phyloP scores from a whole-genome alignment of 2,888 invertebrate species.

The Clostera curtula region DNA sequence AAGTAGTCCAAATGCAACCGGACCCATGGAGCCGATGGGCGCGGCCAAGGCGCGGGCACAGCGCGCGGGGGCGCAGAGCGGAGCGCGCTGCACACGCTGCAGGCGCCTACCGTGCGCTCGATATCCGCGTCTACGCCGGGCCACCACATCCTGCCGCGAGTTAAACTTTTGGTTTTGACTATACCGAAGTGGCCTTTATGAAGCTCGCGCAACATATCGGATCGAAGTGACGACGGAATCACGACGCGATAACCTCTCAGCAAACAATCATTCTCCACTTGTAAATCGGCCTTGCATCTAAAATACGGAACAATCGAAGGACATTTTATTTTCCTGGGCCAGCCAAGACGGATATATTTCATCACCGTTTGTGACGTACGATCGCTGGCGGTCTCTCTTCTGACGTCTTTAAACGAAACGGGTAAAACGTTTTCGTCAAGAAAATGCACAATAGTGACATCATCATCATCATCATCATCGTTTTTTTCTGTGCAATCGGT shows the following conservation, averaged over 20 bases:
- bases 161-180: conserved; percentile 8
- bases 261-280: neutral
- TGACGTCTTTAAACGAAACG: too few relatives aligned
- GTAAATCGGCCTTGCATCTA: conserved; percentile 2
- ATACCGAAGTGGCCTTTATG: conserved; percentile 13
- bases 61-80: conserved; percentile 11
- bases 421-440: too few relatives aligned
- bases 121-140: too few relatives aligned
- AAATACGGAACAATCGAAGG: conserved; percentile 2
- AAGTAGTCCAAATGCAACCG: conserved; percentile 17
- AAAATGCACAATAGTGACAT: too few relatives aligned
- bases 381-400: too few relatives aligned
- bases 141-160: conserved; percentile 13
- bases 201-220: conserved; percentile 9
- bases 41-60: conserved; percentile 14
- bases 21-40: conserved; percentile 8
- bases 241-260: conserved; percentile 5
- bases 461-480: too few relatives aligned
- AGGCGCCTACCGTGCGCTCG: too few relatives aligned
- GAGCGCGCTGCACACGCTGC: conserved; percentile 2
- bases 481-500: too few relatives aligned
- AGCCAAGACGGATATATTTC: neutral
- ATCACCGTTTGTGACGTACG: neutral
- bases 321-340: conserved; percentile 2
- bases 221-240: neutral